Percentiles rank a stretch among this genome's conserved stretches.
These are phyloP conservation scores for Eupithecia subfuscata DNA, from an alignment of 2,888 invertebrate genomes.

Conservation along the genomic window DNA sequence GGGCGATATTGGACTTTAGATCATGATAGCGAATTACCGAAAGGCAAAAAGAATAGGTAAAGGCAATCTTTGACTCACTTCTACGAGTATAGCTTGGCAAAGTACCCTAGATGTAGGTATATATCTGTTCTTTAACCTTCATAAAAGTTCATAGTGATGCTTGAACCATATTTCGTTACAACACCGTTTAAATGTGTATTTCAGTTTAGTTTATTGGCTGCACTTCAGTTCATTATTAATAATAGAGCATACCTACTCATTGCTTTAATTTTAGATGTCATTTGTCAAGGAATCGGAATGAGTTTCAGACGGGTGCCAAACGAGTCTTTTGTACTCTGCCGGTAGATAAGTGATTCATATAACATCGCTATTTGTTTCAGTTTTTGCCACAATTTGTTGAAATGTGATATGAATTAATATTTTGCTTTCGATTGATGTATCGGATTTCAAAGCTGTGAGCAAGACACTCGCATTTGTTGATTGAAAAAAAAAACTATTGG, in stretches of 20 bases:
- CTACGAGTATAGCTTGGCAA: not conserved
- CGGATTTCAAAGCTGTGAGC: not conserved
- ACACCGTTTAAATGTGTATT: not conserved
- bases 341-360: slow-evolving; percentile 60
- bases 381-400: slow-evolving; percentile 44
- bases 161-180: not conserved
- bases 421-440: not conserved
- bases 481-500: too few relatives aligned
- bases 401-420: slow-evolving; percentile 34
- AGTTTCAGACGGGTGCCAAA: slow-evolving; percentile 68
- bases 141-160: not conserved
- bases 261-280: slow-evolving; percentile 75
- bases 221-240: slow-evolving; percentile 48
- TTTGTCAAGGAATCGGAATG: slow-evolving; percentile 68
- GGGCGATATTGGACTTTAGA: not conserved
- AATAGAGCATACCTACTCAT: slow-evolving; percentile 52
- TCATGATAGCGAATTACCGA: not conserved
- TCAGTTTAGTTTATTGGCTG: slow-evolving; percentile 23
- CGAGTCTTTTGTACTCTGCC: slow-evolving; percentile 67
- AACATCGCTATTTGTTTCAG: slow-evolving; percentile 51
- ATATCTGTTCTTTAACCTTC: not conserved
- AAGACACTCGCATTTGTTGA: not conserved
- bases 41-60: not conserved
- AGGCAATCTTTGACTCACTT: not conserved
- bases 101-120: not conserved